Evolutionary conservation across 2,113 vertebrate species (phyloP), one percentile per base, ranked within the genome.

Genomic region (Zingel zingel): DNA sequence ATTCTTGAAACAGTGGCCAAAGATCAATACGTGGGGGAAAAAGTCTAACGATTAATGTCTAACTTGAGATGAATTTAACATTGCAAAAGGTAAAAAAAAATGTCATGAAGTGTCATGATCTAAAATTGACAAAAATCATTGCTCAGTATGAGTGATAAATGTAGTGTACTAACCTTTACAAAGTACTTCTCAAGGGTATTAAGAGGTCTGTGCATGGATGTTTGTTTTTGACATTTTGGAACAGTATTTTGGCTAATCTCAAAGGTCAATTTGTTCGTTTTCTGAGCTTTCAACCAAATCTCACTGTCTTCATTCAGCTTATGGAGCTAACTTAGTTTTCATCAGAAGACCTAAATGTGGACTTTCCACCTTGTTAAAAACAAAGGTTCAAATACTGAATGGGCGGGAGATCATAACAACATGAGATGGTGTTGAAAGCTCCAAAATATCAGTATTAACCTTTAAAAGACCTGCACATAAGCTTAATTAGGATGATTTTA

Each of bases 1-100:
- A n/a, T n/a, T 61, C 8, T 39, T 64, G 43, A 18, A 85, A 75
- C 5, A 27, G 62, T 11, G 13, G 69, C 36, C 21, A 64, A 71
- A 68, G 59, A 73, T 63, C 30, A 54, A 19, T 15, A 8, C 18
- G 16, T 13, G 15, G 23, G 33, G 50, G 23, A n/a, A 48, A 51
- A 53, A 43, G 11, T 25, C 47, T 23, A 50, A 58, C n/a, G 13
- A 45, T 27, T 33, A 16, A 58, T 6, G 7, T 13, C 9, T 9
- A 63, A 36, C 6, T 19, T 36, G 36, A 57, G 39, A 71, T 54
- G 47, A 30, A 77, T 48, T 47, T 21, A 59, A 39, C 57, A 48
- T 23, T 9, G 47, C 18, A 53, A 39, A 47, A 74, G 21, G 57
- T 47, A 43, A 39, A 6, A 43, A 39, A 6, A 36, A 4, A 33